Base-by-base conservation (phyloP, 2,797 vertebrate genomes). In the Choloepus didactylus region DNA sequence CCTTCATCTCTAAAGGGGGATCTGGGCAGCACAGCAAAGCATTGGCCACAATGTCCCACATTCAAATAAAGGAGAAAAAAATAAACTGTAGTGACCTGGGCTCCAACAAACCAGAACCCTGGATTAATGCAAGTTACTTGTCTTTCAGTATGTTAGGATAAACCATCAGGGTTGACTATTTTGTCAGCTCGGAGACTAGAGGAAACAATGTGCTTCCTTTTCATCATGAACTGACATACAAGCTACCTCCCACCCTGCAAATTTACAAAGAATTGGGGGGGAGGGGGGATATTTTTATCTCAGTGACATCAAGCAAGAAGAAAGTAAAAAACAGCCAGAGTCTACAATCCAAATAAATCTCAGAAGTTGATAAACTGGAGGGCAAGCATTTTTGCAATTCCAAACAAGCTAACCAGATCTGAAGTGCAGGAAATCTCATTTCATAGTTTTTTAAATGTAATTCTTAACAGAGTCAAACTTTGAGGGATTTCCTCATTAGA, bases 181-280 rank as follows among this genome's bases (percentile, higher is more conserved):
- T 62, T 82, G 64, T 77, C 60, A 62, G 86, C 35, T 44, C 15
- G 3, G 29, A n/a, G 44, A 91, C 75, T 59, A 9, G 69, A 69
- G 84, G 72, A 94, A 96, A 75, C 92, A 82, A 67, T 46, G 73
- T 76, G 73, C 46, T 96, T 97, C 94, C 95, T 96, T 79, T 85
- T 85, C 27, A 15, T 56, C 64, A 46, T 10, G 64, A 29, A 60
- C 75, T 23, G 38, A 83, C 77, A 38, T 29, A 9, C 10, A 0
- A 16, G 44, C 60, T 31, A 41, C 73, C 90, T 92, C 69, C 67
- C 23, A 23, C 16, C 3, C 16, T 31, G 15, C 35, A 84, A 60
- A 80, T 62, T 73, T 38, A 95, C 85, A 93, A 77, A 91, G 67
- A 31, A 19, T 11, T 18, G 4, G 29, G 10, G 9, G 21, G 5